Conservation (phyloP, 2,888 invertebrate genomes). For the Agriopis marginaria region DNA sequence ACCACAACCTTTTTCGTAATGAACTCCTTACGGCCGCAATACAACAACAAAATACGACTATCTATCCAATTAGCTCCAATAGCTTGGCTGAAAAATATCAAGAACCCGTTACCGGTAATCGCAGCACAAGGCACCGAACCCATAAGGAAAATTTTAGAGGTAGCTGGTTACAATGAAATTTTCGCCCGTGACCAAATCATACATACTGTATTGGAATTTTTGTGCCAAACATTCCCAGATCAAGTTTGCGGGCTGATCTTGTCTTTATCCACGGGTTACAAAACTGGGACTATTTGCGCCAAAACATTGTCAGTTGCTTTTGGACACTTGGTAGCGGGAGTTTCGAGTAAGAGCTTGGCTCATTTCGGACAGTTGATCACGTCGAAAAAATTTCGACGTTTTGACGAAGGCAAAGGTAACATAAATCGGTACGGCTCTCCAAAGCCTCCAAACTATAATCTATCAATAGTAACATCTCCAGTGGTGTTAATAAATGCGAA, state of each 20-base stretch:
- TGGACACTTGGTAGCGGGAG: conserved; percentile 84
- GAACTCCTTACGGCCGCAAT: conserved; percentile 83
- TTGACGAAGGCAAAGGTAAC: conserved; percentile 72
- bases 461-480: conserved; percentile 68
- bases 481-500: conserved; percentile 68
- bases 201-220: conserved; percentile 68
- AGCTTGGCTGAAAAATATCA: conserved; percentile 84
- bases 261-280: conserved; percentile 86
- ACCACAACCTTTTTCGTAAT: conserved; percentile 86
- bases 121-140: conserved; percentile 49
- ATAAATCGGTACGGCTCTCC: conserved; percentile 64
- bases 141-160: conserved; percentile 60
- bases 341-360: conserved; percentile 72
- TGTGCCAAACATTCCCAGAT: conserved; percentile 72
- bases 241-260: conserved; percentile 85
- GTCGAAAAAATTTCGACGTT: conserved; percentile 69
- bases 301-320: conserved; percentile 82
- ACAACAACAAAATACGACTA: conserved; percentile 85
- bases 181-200: conserved; percentile 82
- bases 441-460: conserved; percentile 70
- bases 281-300: conserved; percentile 80
- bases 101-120: conserved; percentile 57
- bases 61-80: conserved; percentile 76
- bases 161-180: conserved; percentile 87
- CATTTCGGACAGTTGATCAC: conserved; percentile 85